These are phyloP conservation scores for Alligator mississippiensis DNA, from an alignment of 2,113 vertebrate species.

Conservation along the genomic window DNA sequence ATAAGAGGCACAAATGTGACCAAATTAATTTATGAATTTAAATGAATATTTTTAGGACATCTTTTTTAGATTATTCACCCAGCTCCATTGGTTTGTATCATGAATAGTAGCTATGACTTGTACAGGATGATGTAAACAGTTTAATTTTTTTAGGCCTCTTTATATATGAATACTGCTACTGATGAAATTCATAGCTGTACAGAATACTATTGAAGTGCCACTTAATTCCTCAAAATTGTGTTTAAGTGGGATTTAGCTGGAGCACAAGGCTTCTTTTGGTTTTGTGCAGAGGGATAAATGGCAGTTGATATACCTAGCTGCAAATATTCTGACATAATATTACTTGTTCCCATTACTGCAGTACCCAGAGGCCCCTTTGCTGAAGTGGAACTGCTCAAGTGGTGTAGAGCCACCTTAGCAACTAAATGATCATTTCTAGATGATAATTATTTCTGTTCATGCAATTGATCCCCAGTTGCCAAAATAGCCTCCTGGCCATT, in stretches of 20 bases:
- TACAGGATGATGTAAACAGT: background rate
- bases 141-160: background rate
- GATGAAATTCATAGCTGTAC: background rate
- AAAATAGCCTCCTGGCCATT: background rate
- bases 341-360: background rate
- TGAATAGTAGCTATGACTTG: conserved; percentile 19
- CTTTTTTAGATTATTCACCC: background rate
- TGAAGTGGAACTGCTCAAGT: background rate
- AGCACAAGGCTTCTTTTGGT: background rate
- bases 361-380: background rate
- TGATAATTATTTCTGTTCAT: background rate
- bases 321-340: background rate
- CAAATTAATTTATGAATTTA: background rate
- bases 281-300: background rate
- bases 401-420: background rate
- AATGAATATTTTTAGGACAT: background rate
- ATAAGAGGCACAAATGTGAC: background rate
- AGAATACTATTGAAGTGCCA: background rate
- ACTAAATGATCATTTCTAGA: background rate
- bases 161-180: background rate
- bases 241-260: conserved; percentile 4
- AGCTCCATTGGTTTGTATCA: conserved; percentile 18
- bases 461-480: background rate
- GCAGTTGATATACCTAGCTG: background rate
- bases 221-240: background rate